These are phyloP conservation scores for Oreochromis mossambicus DNA, from an alignment of 2,797 vertebrate species.

Conservation along the genomic window DNA sequence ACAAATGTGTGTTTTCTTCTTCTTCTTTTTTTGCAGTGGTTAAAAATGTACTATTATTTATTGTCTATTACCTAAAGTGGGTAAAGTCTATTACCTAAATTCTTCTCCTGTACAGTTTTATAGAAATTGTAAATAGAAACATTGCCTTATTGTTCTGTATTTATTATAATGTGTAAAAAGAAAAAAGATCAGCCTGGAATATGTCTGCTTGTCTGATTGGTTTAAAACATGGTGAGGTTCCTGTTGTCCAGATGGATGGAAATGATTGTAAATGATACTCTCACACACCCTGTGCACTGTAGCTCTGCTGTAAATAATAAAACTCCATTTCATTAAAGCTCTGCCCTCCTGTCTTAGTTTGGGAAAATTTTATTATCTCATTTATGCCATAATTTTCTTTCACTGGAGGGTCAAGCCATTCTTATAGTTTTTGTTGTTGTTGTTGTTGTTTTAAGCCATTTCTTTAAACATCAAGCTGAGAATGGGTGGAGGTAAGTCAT, in stretches of 20 bases:
- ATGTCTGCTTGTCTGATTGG: constrained; percentile 17
- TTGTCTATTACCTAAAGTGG: constrained; percentile 16
- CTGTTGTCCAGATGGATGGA: constrained; percentile 46
- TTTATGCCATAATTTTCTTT: constrained; percentile 61
- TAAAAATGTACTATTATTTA: constrained; percentile 30
- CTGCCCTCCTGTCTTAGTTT: constrained; percentile 27
- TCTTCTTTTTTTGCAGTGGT: constrained; percentile 56
- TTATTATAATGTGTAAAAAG: constrained; percentile 48
- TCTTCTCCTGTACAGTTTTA: constrained; percentile 74
- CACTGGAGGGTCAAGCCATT: constrained; percentile 39
- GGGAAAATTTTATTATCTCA: constrained; percentile 49
- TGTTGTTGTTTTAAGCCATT: background rate
- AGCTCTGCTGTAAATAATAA: constrained; percentile 73
- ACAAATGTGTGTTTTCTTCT: constrained; percentile 34
- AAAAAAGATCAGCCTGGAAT: constrained; percentile 40
- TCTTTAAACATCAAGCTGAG: constrained; percentile 3
- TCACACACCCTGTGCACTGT: constrained; percentile 54
- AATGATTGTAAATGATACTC: constrained; percentile 56
- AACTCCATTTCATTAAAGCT: constrained; percentile 64
- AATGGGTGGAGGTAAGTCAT: constrained; percentile 44
- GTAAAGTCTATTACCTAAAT: constrained; percentile 18
- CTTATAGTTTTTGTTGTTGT: background rate
- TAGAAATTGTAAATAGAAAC: constrained; percentile 72
- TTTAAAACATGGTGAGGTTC: constrained; percentile 17
- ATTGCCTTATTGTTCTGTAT: constrained; percentile 71